Conservation (phyloP, 2,113 vertebrate genomes). For the Puntigrus tetrazona region DNA sequence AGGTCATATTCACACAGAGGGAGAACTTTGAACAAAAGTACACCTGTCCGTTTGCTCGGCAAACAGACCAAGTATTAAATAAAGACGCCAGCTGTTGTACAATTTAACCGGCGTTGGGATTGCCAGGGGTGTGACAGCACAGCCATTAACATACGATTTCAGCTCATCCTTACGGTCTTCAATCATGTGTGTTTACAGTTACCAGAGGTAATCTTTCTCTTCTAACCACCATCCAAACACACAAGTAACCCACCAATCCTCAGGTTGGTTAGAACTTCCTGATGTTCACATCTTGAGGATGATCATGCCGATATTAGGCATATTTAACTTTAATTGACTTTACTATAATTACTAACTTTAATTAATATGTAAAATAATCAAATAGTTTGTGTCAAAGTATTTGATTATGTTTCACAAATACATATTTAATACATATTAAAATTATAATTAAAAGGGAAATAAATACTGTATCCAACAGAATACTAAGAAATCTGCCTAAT, state of each 20-base stretch:
- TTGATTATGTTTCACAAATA: no score
- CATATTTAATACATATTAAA: no score
- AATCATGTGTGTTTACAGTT: slow-evolving; percentile 27
- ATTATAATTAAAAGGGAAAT: no score
- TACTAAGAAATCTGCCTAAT: no score
- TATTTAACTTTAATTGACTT: no score
- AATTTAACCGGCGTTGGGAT: not conserved
- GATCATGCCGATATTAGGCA: no score
- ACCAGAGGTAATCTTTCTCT: slow-evolving; percentile 25
- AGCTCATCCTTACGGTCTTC: not conserved
- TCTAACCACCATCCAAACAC: slow-evolving; percentile 15
- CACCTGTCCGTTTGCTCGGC: slow-evolving; percentile 61
- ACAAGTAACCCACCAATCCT: not conserved
- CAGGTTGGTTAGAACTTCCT: not conserved
- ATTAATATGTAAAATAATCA: no score
- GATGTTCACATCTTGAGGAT: not conserved
- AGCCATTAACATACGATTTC: slow-evolving; percentile 41
- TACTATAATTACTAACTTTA: no score
- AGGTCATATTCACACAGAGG: slow-evolving; percentile 67
- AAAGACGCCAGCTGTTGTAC: slow-evolving; percentile 50
- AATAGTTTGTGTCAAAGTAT: no score
- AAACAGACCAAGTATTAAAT: slow-evolving; percentile 61
- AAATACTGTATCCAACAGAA: no score
- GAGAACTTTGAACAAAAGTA: slow-evolving; percentile 53
- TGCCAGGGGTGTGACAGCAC: not conserved